Conservation (phyloP, 2,113 vertebrate species). For the Nibea coibor region DNA sequence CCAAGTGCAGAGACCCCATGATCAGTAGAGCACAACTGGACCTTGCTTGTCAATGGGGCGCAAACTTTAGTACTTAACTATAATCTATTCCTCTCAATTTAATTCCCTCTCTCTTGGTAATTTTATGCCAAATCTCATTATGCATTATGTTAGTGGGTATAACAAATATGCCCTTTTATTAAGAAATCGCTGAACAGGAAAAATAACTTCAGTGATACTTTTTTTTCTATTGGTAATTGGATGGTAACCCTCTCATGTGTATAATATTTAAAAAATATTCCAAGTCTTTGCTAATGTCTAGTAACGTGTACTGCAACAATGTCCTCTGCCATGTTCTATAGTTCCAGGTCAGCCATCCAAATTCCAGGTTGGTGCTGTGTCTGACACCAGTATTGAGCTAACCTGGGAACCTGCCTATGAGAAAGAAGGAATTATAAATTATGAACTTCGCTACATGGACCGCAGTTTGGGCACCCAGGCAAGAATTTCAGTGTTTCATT, state of each 20-base stretch:
- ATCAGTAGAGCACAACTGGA: not conserved
- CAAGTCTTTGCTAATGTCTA: not conserved
- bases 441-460: slow-evolving; percentile 92
- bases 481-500: slow-evolving; percentile 42
- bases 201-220: not conserved
- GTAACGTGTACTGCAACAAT: not conserved
- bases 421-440: slow-evolving; percentile 93
- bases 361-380: slow-evolving; percentile 93
- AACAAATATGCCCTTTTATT: slow-evolving; percentile 21
- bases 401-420: slow-evolving; percentile 92
- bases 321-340: slow-evolving; percentile 67
- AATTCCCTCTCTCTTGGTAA: not conserved
- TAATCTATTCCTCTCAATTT: not conserved
- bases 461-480: slow-evolving; percentile 88
- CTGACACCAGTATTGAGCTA: slow-evolving; percentile 91
- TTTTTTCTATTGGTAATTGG: not conserved
- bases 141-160: not conserved
- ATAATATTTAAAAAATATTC: not conserved
- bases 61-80: not conserved
- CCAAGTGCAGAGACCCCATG: not conserved
- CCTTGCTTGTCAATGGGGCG: not conserved
- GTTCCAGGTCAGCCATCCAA: slow-evolving; percentile 97
- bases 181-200: slow-evolving; percentile 8
- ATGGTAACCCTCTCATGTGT: not conserved
- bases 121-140: not conserved